Conservation (phyloP, 2,888 invertebrate genomes). For the Thelaira solivaga region DNA sequence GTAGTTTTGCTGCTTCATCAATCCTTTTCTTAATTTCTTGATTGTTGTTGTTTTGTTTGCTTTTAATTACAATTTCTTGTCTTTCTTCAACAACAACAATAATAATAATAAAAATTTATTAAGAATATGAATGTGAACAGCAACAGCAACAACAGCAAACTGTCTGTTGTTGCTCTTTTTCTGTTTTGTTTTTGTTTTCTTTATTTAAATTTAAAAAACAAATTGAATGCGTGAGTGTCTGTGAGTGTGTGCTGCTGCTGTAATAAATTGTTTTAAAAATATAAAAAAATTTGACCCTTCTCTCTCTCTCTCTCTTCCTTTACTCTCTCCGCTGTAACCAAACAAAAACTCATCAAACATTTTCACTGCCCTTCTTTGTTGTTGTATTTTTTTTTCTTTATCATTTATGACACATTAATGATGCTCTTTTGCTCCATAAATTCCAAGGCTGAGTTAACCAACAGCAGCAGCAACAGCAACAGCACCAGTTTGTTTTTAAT, state of each 20-base stretch:
- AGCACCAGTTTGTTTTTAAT: conserved; percentile 21
- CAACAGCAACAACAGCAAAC: background rate
- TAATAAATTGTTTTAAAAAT: conserved; percentile 36
- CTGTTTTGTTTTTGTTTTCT: no score
- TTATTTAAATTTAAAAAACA: no score
- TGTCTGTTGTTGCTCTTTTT: background rate
- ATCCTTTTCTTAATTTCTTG: conserved; percentile 53
- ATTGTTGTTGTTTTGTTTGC: background rate
- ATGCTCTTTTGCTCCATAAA: conserved; percentile 30
- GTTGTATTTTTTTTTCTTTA: background rate
- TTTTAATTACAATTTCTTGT: conserved; percentile 43
- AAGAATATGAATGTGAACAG: conserved; percentile 11
- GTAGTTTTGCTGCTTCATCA: conserved; percentile 50
- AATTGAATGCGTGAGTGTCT: conserved; percentile 5
- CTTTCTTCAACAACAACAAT: background rate
- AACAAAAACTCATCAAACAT: no score
- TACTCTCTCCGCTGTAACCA: no score
- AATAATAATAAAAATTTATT: conserved; percentile 15
- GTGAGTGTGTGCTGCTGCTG: background rate
- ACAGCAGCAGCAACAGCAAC: no score
- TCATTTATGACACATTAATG: conserved; percentile 33
- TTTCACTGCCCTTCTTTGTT: background rate
- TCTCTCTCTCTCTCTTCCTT: background rate
- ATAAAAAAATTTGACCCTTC: conserved; percentile 19
- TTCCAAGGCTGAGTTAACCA: conserved; percentile 1